Conservation (phyloP, 2,888 invertebrate genomes). For the Tachystola acroxantha region DNA sequence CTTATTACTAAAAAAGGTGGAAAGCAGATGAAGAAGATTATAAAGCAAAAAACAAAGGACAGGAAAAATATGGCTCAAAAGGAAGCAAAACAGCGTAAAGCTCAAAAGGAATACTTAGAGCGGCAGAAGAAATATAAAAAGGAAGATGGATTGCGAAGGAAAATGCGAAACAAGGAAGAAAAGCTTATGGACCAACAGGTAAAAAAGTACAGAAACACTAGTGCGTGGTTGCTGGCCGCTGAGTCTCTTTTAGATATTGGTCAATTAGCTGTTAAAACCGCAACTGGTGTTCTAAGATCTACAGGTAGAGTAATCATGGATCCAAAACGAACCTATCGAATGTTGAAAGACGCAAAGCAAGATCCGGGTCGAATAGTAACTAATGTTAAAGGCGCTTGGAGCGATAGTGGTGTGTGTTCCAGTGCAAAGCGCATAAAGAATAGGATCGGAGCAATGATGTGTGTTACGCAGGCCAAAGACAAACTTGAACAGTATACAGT, state of each 20-base stretch:
- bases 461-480: slow-evolving; percentile 10
- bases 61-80: slow-evolving; percentile 7
- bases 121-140: slow-evolving; percentile 12
- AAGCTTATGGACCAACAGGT: slow-evolving; percentile 16
- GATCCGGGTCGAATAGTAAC: slow-evolving; percentile 17
- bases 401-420: slow-evolving; percentile 17
- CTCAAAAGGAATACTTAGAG: background rate
- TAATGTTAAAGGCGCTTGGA: slow-evolving; percentile 14
- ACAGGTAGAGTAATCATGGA: slow-evolving; percentile 18
- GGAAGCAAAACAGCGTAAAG: slow-evolving; percentile 4
- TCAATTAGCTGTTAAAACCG: slow-evolving; percentile 16
- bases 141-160: slow-evolving; percentile 15
- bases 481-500: slow-evolving; percentile 21
- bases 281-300: slow-evolving; percentile 14
- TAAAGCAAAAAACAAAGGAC: slow-evolving; percentile 10
- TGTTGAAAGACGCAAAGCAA: slow-evolving; percentile 14
- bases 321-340: slow-evolving; percentile 19
- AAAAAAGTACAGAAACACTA: slow-evolving; percentile 14
- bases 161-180: slow-evolving; percentile 14
- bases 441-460: slow-evolving; percentile 19
- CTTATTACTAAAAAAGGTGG: background rate
- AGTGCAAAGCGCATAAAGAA: slow-evolving; percentile 23
- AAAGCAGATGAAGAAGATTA: slow-evolving; percentile 12
- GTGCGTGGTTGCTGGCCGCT: slow-evolving; percentile 18
- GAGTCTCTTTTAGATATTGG: slow-evolving; percentile 26